These are phyloP conservation scores for Sceloporus tristichus DNA, from an alignment of 2,113 vertebrate species.

Conservation along the genomic window DNA sequence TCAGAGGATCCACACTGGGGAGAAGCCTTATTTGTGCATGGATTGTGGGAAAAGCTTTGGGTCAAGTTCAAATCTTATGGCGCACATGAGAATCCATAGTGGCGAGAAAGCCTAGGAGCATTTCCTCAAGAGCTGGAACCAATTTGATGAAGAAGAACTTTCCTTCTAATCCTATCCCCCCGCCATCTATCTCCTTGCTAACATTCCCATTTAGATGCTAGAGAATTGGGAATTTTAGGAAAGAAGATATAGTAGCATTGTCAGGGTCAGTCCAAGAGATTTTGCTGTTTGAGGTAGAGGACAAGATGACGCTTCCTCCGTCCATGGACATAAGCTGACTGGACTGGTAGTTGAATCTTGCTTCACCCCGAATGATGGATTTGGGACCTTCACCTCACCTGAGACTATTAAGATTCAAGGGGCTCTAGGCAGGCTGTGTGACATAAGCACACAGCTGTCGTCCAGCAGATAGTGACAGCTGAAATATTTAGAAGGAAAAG, in stretches of 20 bases:
- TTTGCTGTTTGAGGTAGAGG: neutral
- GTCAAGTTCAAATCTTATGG: slow-evolving; percentile 23
- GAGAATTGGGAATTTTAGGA: neutral
- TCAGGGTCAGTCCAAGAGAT: no score
- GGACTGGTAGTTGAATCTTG: no score
- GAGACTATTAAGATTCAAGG: no score
- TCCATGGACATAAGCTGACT: no score
- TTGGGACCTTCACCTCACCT: no score
- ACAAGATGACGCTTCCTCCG: no score
- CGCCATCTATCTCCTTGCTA: neutral
- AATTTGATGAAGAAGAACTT: neutral
- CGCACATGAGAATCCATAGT: slow-evolving; percentile 50
- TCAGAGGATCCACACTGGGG: slow-evolving; percentile 25
- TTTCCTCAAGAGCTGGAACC: neutral
- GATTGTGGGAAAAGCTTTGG: slow-evolving; percentile 47
- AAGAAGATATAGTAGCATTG: neutral
- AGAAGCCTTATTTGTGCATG: slow-evolving; percentile 43
- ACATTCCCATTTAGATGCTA: neutral
- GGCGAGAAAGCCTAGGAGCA: slow-evolving; percentile 62
- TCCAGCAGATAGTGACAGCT: no score
- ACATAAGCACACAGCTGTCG: no score
- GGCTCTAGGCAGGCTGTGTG: no score
- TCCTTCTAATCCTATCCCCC: neutral
- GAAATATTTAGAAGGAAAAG: no score
- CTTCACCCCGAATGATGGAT: no score